phyloP scores from a whole-genome alignment of 2,113 vertebrate species.

The Oplegnathus fasciatus region DNA sequence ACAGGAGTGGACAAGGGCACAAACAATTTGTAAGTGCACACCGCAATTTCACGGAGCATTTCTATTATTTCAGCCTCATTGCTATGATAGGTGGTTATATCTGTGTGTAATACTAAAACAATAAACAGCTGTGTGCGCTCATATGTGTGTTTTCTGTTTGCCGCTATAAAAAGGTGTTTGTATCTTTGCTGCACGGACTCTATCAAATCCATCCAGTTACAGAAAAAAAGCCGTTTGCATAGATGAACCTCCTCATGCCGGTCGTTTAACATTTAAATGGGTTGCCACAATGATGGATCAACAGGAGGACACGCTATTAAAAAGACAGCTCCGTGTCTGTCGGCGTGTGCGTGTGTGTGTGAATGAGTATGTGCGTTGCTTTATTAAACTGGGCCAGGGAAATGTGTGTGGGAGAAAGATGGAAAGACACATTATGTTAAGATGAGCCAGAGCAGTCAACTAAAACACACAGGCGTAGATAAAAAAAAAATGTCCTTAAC shows the following conservation, averaged over 20 bases:
- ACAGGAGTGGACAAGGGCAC: not conserved
- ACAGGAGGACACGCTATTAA: slow-evolving; percentile 53
- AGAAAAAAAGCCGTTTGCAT: slow-evolving; percentile 41
- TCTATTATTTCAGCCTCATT: slow-evolving; percentile 42
- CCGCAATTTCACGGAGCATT: slow-evolving; percentile 26
- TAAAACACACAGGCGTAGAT: slow-evolving; percentile 15
- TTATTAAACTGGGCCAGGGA: slow-evolving; percentile 39
- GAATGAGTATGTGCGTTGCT: slow-evolving; percentile 21
- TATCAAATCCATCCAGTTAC: slow-evolving; percentile 54
- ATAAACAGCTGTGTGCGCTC: slow-evolving; percentile 11
- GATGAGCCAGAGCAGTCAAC: slow-evolving; percentile 43
- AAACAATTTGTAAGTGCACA: slow-evolving; percentile 1
- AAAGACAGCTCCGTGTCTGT: slow-evolving; percentile 55
- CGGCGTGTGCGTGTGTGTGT: slow-evolving; percentile 40
- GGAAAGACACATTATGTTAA: slow-evolving; percentile 44
- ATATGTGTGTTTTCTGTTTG: slow-evolving; percentile 28
- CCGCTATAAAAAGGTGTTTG: slow-evolving; percentile 33
- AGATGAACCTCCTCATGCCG: slow-evolving; percentile 50
- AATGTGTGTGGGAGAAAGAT: slow-evolving; percentile 26
- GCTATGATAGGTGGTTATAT: slow-evolving; percentile 20
- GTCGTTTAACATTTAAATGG: slow-evolving; percentile 73
- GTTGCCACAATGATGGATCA: slow-evolving; percentile 66
- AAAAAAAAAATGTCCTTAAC: not conserved
- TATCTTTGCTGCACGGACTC: slow-evolving; percentile 47
- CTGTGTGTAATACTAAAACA: slow-evolving; percentile 24